Evolutionary conservation across 2,797 vertebrate genomes (phyloP).

Genomic region (Sebastiscus tertius): DNA sequence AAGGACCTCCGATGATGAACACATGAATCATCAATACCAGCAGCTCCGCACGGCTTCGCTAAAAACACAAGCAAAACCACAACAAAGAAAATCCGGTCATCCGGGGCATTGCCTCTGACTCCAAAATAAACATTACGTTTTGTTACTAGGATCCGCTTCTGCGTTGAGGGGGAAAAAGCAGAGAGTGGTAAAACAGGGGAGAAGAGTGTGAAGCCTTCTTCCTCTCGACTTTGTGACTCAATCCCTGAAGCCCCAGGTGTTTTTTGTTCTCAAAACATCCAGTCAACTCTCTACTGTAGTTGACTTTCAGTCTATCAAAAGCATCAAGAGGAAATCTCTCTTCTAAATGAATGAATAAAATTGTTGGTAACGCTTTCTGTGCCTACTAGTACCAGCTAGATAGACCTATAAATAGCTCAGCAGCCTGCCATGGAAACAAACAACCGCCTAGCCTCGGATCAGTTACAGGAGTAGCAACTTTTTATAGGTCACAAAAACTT

Average conservation of each 20-base stretch:
- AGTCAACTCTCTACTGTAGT: neutral
- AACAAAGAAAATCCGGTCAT: conserved; percentile 73
- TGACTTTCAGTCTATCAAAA: conserved; percentile 1
- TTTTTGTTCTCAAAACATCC: conserved; percentile 50
- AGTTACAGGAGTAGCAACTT: conserved; percentile 79
- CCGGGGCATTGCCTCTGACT: conserved; percentile 57
- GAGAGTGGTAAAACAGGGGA: conserved; percentile 46
- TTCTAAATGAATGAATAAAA: conserved; percentile 24
- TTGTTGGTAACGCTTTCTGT: conserved; percentile 38
- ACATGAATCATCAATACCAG: conserved; percentile 71
- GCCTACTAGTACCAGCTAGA: conserved; percentile 57
- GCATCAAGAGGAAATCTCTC: neutral
- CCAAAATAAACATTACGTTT: conserved; percentile 75
- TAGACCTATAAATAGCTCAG: conserved; percentile 77
- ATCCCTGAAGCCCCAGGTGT: conserved; percentile 49
- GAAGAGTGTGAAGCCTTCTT: conserved; percentile 55
- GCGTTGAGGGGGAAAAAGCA: neutral
- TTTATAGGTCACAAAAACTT: conserved; percentile 84
- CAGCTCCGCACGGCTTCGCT: conserved; percentile 62
- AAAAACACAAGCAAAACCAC: conserved; percentile 66
- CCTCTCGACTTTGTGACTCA: conserved; percentile 69
- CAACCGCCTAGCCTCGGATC: conserved; percentile 68
- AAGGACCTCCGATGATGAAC: conserved; percentile 61
- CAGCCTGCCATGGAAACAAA: conserved; percentile 77
- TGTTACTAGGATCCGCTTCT: conserved; percentile 57